Conservation (phyloP, 2,888 invertebrate genomes). For the Caenorhabditis plicata region DNA sequence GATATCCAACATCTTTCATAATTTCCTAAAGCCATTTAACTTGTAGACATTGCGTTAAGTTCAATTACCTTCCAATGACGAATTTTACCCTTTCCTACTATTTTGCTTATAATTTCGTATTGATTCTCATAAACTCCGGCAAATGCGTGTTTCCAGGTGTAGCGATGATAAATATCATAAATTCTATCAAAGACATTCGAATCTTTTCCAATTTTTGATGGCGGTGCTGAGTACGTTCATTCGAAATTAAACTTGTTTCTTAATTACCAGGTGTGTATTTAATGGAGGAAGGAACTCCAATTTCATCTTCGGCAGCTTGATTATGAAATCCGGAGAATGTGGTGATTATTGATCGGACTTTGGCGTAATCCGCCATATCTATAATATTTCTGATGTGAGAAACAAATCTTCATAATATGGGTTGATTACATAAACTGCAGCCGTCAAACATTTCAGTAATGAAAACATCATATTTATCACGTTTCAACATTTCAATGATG, state of each 20-base stretch:
- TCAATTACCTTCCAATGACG: conserved; percentile 10
- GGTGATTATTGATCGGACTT: conserved; percentile 10
- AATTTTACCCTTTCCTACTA: conserved; percentile 12
- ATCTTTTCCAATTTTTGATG: no score
- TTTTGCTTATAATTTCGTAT: conserved; percentile 3
- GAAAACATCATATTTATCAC: no score
- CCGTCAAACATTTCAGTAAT: no score
- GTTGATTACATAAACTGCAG: no score
- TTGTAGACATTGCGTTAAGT: not conserved
- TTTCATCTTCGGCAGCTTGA: not conserved
- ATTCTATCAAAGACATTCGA: not conserved
- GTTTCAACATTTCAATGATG: no score
- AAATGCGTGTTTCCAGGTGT: conserved; percentile 9
- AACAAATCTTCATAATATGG: no score
- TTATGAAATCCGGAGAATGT: conserved; percentile 18
- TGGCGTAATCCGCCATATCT: conserved; percentile 18
- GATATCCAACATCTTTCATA: conserved; percentile 16
- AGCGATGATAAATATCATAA: conserved; percentile 6
- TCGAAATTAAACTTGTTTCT: no score
- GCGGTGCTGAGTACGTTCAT: no score
- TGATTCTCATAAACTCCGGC: conserved; percentile 12
- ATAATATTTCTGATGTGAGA: not conserved
- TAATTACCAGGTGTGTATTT: conserved; percentile 13
- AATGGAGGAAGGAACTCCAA: conserved; percentile 13
- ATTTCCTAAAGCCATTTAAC: conserved; percentile 5